phyloP scores from a whole-genome alignment of 2,113 vertebrate species.

The Noturus placidus region DNA sequence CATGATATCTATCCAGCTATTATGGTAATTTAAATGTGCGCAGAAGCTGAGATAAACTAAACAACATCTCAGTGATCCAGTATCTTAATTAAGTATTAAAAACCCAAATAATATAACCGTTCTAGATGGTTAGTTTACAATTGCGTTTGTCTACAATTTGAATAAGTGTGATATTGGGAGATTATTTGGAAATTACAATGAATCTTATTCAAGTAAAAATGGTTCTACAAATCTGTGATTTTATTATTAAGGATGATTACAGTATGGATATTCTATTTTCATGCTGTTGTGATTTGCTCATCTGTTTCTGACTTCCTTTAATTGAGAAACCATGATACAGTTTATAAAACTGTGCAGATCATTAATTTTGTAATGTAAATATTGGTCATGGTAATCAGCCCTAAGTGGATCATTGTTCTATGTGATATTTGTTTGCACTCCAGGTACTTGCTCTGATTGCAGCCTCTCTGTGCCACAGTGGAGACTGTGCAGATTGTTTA shows the following conservation, averaged over 20 bases:
- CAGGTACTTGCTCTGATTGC: constrained; percentile 32
- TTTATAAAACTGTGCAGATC: background rate
- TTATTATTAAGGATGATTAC: background rate
- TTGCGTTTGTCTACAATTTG: too few relatives aligned
- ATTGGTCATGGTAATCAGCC: background rate
- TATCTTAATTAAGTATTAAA: background rate
- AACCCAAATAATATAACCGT: background rate
- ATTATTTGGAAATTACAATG: background rate
- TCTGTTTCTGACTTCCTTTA: background rate
- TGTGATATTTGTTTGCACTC: constrained; percentile 7
- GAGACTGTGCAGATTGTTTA: background rate
- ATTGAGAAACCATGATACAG: background rate
- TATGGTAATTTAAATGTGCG: background rate
- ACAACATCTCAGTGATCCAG: background rate
- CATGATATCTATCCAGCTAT: background rate
- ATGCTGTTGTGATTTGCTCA: background rate
- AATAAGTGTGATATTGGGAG: background rate
- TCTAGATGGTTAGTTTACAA: background rate
- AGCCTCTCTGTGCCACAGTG: constrained; percentile 21
- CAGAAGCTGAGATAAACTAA: background rate
- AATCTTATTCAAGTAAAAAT: background rate
- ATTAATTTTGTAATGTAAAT: background rate
- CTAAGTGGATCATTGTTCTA: background rate
- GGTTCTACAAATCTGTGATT: background rate
- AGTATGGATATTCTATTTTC: background rate